Evolutionary conservation across 2,113 vertebrate species (phyloP).

Genomic region (Rhinogobius similis): DNA sequence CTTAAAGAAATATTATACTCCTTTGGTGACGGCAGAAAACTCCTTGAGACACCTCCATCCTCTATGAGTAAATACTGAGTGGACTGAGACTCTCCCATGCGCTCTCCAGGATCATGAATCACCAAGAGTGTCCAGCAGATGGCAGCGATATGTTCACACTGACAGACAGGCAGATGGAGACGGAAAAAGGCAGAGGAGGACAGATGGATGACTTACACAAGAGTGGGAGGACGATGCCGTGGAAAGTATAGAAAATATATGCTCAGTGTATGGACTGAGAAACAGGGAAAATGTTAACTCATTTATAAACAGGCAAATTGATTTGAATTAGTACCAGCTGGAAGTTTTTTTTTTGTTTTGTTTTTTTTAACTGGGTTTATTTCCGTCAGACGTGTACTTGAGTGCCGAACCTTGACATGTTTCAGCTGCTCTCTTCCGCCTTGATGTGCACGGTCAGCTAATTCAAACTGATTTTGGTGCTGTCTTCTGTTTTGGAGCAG

Average conservation of each 20-base stretch:
- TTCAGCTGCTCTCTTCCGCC: no score
- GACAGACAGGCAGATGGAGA: conserved; percentile 56
- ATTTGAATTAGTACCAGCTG: neutral
- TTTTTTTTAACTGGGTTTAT: no score
- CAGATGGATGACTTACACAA: conserved; percentile 46
- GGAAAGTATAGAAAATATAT: conserved; percentile 26
- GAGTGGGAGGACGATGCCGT: conserved; percentile 15
- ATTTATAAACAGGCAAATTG: neutral
- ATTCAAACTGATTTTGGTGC: no score
- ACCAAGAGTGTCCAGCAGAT: conserved; percentile 56
- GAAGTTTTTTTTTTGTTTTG: no score
- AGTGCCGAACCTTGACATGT: no score
- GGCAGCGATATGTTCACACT: conserved; percentile 59
- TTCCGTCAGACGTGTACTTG: no score
- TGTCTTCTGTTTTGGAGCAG: no score
- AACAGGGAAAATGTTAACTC: neutral
- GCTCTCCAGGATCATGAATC: conserved; percentile 36
- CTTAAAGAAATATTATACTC: no score
- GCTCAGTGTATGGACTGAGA: neutral
- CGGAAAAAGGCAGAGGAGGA: conserved; percentile 32
- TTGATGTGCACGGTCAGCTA: no score
- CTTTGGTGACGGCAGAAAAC: no score
- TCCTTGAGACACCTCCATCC: no score
- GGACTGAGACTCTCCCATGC: conserved; percentile 27
- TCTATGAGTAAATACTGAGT: conserved; percentile 32